These are phyloP conservation scores for Amniataba percoides DNA, from an alignment of 2,797 vertebrate species.

Conservation along the genomic window DNA sequence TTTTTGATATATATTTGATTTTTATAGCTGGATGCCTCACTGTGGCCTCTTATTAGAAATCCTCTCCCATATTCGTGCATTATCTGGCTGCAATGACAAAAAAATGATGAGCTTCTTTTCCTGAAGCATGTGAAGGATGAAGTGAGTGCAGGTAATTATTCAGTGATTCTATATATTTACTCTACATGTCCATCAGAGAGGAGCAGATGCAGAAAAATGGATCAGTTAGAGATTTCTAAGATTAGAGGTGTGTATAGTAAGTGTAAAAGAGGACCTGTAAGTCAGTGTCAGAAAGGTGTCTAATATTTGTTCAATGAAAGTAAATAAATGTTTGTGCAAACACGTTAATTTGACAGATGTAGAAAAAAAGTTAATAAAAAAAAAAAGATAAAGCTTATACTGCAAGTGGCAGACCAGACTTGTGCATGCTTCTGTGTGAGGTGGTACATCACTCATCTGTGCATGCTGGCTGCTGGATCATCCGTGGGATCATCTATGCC, in stretches of 20 bases:
- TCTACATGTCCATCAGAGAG: neutral
- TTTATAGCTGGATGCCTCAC: neutral
- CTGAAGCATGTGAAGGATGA: neutral
- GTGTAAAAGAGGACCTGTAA: neutral
- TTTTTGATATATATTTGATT: neutral
- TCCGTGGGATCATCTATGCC: conserved; percentile 40
- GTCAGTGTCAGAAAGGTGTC: neutral
- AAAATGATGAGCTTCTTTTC: neutral
- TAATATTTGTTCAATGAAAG: neutral
- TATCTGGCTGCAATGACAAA: neutral
- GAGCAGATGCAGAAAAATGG: neutral
- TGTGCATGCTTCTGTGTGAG: conserved; percentile 4
- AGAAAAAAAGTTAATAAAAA: neutral
- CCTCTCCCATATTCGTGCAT: neutral
- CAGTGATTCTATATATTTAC: neutral
- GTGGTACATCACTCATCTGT: conserved; percentile 43
- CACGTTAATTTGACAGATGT: neutral
- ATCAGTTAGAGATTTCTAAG: neutral
- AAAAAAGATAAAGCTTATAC: neutral
- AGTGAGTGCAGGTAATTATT: neutral
- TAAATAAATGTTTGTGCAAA: neutral
- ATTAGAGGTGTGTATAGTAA: neutral
- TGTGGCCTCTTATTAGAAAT: neutral
- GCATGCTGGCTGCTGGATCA: conserved; percentile 46
- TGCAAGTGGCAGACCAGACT: neutral